A percentile compares a stretch with the other conserved stretches of the same genome.
Evolutionary conservation across 1,140 invertebrate genomes (phyloP).

Genomic region (Dendrolimus punctatus): DNA sequence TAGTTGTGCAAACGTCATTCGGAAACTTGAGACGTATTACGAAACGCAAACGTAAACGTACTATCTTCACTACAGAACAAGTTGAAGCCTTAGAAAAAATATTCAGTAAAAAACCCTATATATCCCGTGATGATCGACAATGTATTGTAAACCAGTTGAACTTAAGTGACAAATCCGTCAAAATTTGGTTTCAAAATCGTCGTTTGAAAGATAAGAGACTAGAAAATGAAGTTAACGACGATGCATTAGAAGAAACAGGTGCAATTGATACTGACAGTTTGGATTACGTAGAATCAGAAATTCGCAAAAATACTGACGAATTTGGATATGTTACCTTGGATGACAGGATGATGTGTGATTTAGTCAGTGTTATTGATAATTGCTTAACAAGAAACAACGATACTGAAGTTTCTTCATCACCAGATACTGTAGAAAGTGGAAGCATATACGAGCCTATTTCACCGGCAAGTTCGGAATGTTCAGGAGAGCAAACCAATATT

Average conservation of each 20-base stretch:
- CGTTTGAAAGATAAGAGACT: constrained; percentile 30
- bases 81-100: constrained; percentile 33
- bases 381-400: constrained; percentile 3
- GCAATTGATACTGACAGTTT: constrained; percentile 13
- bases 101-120: constrained; percentile 32
- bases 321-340: constrained; percentile 35
- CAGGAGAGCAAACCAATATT: constrained; percentile 3
- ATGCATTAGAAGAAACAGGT: constrained; percentile 9
- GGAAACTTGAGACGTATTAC: constrained; percentile 15
- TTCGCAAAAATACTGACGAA: constrained; percentile 25
- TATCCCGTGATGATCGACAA: constrained; percentile 26
- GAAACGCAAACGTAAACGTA: constrained; percentile 34
- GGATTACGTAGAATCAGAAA: constrained; percentile 29
- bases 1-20: constrained; percentile 4
- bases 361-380: constrained; percentile 24
- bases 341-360: constrained; percentile 22
- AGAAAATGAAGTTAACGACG: constrained; percentile 11
- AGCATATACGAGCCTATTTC: constrained; percentile 39
- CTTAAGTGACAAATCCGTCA: constrained; percentile 35
- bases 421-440: constrained; percentile 2
- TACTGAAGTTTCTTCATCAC: background rate
- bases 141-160: constrained; percentile 24
- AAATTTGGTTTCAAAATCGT: constrained; percentile 51
- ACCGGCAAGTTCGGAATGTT: constrained; percentile 21
- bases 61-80: constrained; percentile 42